Evolutionary conservation across 2,888 invertebrate species (phyloP).

Genomic region (Hyalella azteca): DNA sequence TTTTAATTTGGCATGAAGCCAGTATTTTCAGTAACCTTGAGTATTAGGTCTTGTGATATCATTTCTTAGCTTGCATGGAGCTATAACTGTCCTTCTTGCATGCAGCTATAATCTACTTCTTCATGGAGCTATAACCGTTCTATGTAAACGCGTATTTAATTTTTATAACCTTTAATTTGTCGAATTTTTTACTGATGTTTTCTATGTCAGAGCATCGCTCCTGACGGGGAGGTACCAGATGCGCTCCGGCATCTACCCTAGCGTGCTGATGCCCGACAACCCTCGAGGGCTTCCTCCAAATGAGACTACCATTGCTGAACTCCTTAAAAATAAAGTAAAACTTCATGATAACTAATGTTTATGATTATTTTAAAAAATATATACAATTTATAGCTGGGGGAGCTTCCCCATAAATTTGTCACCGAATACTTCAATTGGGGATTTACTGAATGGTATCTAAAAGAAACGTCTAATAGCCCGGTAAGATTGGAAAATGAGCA

Average conservation of each 20-base stretch:
- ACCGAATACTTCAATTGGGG: not conserved
- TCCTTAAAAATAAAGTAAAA: conserved; percentile 52
- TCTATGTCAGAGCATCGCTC: conserved; percentile 58
- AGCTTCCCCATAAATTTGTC: not conserved
- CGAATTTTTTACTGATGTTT: not conserved
- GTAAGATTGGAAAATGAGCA: not conserved
- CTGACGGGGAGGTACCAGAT: conserved; percentile 60
- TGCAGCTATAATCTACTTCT: not conserved
- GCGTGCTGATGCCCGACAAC: conserved; percentile 58
- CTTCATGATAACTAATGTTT: not conserved
- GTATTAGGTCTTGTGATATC: not conserved
- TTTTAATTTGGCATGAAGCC: too few relatives aligned
- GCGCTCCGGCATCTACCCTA: conserved; percentile 59
- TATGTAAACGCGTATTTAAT: not conserved
- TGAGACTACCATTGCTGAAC: conserved; percentile 60
- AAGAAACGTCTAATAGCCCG: not conserved
- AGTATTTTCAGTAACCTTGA: not conserved
- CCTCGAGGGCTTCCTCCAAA: conserved; percentile 59
- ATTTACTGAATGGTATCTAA: not conserved
- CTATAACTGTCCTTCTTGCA: not conserved
- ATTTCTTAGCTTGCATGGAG: not conserved
- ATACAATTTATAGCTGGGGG: not conserved
- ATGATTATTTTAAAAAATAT: not conserved
- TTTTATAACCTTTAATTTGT: not conserved
- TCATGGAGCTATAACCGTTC: not conserved